These are phyloP conservation scores for Ylistrum balloti DNA, from an alignment of 1,140 invertebrate species.

Conservation along the genomic window DNA sequence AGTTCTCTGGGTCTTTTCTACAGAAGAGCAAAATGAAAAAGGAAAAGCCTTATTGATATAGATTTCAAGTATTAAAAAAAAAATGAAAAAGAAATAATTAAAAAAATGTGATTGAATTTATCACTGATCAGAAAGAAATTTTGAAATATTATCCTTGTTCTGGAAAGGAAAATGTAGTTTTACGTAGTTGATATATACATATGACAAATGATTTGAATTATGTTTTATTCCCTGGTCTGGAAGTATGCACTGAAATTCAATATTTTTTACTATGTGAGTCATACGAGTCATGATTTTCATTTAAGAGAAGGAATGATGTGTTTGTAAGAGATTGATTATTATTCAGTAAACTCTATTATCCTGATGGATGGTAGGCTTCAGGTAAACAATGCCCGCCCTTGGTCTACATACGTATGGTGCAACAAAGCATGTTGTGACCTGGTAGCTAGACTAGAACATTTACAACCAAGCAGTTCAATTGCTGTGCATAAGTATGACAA, in stretches of 20 bases:
- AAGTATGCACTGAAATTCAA: background rate
- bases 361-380: background rate
- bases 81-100: background rate
- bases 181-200: too few relatives aligned
- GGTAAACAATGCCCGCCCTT: slow-evolving; percentile 22
- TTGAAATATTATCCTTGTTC: too few relatives aligned
- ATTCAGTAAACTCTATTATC: background rate
- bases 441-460: background rate
- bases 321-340: slow-evolving; percentile 10
- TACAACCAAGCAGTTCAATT: slow-evolving; percentile 39
- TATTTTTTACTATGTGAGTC: background rate
- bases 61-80: too few relatives aligned
- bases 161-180: too few relatives aligned
- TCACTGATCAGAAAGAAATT: background rate
- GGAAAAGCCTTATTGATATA: too few relatives aligned
- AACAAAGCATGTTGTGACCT: background rate
- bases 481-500: slow-evolving; percentile 33
- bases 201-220: too few relatives aligned
- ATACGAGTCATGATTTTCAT: background rate
- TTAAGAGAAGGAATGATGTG: slow-evolving; percentile 3
- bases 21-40: too few relatives aligned
- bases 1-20: too few relatives aligned
- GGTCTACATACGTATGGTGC: background rate
- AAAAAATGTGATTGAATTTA: too few relatives aligned
- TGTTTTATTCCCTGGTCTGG: background rate